Conservation (phyloP, 2,797 vertebrate species). For the Brachymystax lenok region DNA sequence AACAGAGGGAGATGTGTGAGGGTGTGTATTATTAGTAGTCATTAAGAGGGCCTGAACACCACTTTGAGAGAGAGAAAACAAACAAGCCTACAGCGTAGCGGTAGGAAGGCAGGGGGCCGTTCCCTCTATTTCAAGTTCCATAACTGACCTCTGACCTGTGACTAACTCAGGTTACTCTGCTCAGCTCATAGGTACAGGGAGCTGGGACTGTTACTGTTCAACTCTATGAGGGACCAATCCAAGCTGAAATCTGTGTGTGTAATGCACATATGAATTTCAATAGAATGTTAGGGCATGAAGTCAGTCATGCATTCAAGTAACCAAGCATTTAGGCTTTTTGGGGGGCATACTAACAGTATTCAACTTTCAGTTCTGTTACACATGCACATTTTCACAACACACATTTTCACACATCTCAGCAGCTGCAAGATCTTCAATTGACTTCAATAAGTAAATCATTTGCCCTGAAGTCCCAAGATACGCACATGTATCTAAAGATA, state of each 20-base stretch:
- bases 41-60: conserved; percentile 68
- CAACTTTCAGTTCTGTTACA: not conserved
- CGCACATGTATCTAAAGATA: conserved; percentile 67
- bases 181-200: conserved; percentile 60
- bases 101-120: conserved; percentile 59
- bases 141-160: conserved; percentile 73
- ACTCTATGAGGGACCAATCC: not conserved
- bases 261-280: not conserved
- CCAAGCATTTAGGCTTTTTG: not conserved
- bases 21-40: conserved; percentile 72
- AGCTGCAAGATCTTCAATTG: not conserved
- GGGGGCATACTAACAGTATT: not conserved
- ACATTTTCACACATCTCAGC: not conserved
- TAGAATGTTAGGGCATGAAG: not conserved
- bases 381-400: not conserved
- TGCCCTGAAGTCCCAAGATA: conserved; percentile 23
- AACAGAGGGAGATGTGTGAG: conserved; percentile 66
- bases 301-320: not conserved
- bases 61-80: conserved; percentile 75
- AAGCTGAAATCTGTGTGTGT: not conserved
- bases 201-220: conserved; percentile 12
- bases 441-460: not conserved
- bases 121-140: conserved; percentile 76
- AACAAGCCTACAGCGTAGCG: conserved; percentile 65
- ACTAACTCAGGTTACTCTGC: conserved; percentile 70